Evolutionary conservation across 2,888 invertebrate species (phyloP), one percentile per base, ranked within the genome.

Genomic region (Agrotis puta): DNA sequence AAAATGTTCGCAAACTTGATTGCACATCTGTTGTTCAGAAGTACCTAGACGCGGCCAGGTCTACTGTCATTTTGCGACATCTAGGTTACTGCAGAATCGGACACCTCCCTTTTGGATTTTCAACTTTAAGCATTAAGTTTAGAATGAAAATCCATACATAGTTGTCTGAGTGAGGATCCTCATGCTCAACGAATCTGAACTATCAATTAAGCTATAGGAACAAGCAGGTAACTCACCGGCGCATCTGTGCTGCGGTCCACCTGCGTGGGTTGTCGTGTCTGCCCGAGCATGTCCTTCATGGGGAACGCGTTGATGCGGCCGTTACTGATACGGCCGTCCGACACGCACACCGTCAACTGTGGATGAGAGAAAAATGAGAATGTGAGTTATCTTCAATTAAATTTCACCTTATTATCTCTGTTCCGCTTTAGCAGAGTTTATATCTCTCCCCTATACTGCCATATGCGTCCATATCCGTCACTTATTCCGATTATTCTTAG

Each of bases 271-370:
- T 97, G 97, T 2, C 97, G 91, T 79, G 95, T 94, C 57, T 97
- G 97, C 18, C 97, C 97, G 89, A 97, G 96, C 94, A 98, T 96
- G 89, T 98, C 98, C 89, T 98, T 98, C 98, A 98, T 98, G 43
- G 98, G 98, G 96, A 98, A 98, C 9, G 98, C 97, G 88, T 98
- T 98, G 45, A 98, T 97, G 74, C 98, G 97, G 65, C 97, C 97
- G 77, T 97, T 97, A 85, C 97, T 97, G 72, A 97, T 97, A 64
- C 97, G 97, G 76, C 97, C 97, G 87, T 98, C 98, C 18, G 98
- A 97, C 27, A 97, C 96, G 90, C 98, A 98, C 74, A 98, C 97
- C 68, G 97, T 97, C 87, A 98, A 95, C 98, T 98, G 96, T 9
- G n/a, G 39, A 22, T 9, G 5, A 22, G 20, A 33, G 0, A 6